Percentiles rank a stretch among this genome's conserved stretches.
Conservation (phyloP, 2,888 invertebrate species). For the Blera fallax region DNA sequence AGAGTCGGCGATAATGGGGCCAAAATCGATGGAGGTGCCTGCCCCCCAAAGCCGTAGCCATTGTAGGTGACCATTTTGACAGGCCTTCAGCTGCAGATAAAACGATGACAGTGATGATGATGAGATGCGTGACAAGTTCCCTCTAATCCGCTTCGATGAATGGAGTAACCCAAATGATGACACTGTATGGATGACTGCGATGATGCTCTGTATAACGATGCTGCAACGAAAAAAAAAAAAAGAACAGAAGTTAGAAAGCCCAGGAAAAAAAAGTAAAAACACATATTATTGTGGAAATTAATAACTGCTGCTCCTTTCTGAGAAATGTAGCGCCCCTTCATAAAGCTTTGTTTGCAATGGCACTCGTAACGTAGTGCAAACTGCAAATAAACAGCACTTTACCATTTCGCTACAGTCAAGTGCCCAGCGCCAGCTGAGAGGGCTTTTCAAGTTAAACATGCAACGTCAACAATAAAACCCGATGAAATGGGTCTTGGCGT, state of each 20-base stretch:
- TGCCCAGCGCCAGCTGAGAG: slow-evolving; percentile 50
- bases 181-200: slow-evolving; percentile 67
- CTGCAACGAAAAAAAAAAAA: slow-evolving; percentile 37
- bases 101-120: slow-evolving; percentile 51
- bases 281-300: slow-evolving; percentile 38
- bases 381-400: slow-evolving; percentile 63
- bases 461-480: slow-evolving; percentile 55
- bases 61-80: slow-evolving; percentile 57
- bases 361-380: slow-evolving; percentile 55
- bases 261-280: slow-evolving; percentile 36
- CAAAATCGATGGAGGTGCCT: slow-evolving; percentile 80
- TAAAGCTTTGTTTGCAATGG: slow-evolving; percentile 41
- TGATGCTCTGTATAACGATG: slow-evolving; percentile 62
- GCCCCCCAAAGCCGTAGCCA: slow-evolving; percentile 77
- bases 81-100: slow-evolving; percentile 1
- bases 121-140: slow-evolving; percentile 41
- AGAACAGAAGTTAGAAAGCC: not conserved
- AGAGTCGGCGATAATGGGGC: slow-evolving; percentile 78
- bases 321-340: slow-evolving; percentile 13
- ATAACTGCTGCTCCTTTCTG: slow-evolving; percentile 50
- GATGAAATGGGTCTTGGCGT: not conserved
- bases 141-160: slow-evolving; percentile 51
- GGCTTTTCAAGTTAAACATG: slow-evolving; percentile 60
- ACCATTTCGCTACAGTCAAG: slow-evolving; percentile 59
- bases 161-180: slow-evolving; percentile 57